phyloP scores from a whole-genome alignment of 2,888 invertebrate genomes.

The Siphonodentalium dalli region DNA sequence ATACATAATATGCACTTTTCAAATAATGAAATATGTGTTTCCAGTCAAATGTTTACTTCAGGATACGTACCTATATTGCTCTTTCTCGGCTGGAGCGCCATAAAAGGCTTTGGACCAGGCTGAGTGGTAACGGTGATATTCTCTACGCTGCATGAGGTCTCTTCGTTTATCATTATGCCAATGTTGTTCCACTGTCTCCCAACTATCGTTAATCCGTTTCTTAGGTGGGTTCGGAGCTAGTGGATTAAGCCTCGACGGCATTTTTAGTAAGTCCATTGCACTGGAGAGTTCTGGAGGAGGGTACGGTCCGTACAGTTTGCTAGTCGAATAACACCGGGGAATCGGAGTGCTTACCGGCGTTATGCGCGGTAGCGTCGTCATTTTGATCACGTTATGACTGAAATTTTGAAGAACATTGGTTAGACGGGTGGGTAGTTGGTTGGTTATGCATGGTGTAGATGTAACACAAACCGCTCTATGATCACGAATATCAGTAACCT shows the following conservation, averaged over 20 bases:
- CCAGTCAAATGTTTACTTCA: too few relatives aligned
- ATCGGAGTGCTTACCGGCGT: conserved; percentile 41
- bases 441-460: too few relatives aligned
- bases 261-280: conserved; percentile 42
- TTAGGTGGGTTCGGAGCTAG: conserved; percentile 53
- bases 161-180: conserved; percentile 57
- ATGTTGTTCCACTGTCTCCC: conserved; percentile 60
- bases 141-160: conserved; percentile 56
- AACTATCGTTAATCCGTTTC: conserved; percentile 50
- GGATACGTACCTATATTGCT: conserved; percentile 54
- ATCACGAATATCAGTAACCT: too few relatives aligned
- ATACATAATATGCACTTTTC: too few relatives aligned
- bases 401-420: conserved; percentile 1
- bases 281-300: conserved; percentile 52
- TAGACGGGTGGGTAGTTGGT: too few relatives aligned
- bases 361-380: conserved; percentile 49
- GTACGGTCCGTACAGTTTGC: conserved; percentile 41
- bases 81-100: conserved; percentile 58
- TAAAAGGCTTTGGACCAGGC: conserved; percentile 62
- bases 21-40: too few relatives aligned
- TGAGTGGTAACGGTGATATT: conserved; percentile 60
- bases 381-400: conserved; percentile 8
- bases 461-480: too few relatives aligned
- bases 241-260: conserved; percentile 53
- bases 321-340: conserved; percentile 29